Base-by-base conservation (phyloP, 2,113 vertebrate species). In the Mus spicilegus region DNA sequence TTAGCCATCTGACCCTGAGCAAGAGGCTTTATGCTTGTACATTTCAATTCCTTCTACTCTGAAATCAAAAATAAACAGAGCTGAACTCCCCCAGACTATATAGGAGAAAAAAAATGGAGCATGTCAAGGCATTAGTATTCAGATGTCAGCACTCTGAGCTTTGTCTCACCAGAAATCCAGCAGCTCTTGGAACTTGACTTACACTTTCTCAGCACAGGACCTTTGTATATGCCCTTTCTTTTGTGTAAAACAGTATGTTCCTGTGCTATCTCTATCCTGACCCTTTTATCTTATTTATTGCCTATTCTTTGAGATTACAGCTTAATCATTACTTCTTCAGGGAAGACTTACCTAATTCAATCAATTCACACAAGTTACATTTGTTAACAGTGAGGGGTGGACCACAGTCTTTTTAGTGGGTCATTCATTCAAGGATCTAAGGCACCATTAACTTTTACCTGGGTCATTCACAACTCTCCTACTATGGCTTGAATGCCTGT, bases 31-130 rank as follows among this genome's bases (percentile, higher is more conserved):
- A 93, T 7, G 91, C 84, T 58, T 88, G 7, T 75, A 70, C 88
- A 9, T 16, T 95, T 72, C 81, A 95, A 94, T 86, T 87, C 73
- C 30, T 61, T 93, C 82, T 94, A 75, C 49, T 91, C 10, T 77
- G 96, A 94, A 93, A 95, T 28, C 13, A 36, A 77, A 93, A 81
- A 92, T 93, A 70, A 94, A 87, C 63, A 91, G 81, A 61, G 84
- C 89, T 56, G 72, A 75, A 24, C 42, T 87, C 20, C 49, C 20
- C 90, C 89, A 90, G 5, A 95, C 13, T 84, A 94, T 86, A 84
- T 70, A 10, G 95, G 8, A 97, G 93, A 76, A 46, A 42, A 82
- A 88, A 85, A 91, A 11, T 61, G 49, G 78, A 93, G 61, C 10
- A 63, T 20, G 54, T 67, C 17, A 89, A 91, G 61, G 80, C 77